Base-by-base conservation (phyloP, 2,113 vertebrate genomes). In the Otis tarda region DNA sequence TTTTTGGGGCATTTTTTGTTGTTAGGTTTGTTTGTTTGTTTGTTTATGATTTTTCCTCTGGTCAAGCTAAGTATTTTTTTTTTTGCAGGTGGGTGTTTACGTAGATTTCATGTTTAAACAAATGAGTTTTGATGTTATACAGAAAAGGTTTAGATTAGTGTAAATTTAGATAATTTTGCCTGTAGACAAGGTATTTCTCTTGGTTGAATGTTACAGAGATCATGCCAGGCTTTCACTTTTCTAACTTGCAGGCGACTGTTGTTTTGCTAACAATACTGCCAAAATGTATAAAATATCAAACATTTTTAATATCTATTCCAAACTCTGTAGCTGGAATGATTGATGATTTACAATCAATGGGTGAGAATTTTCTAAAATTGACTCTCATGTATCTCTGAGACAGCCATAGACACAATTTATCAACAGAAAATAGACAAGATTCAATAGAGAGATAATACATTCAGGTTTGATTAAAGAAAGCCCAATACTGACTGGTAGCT, bases 341-440 rank as follows among this genome's bases (percentile, higher is more conserved):
- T 87, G 61, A 75, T 86, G 77, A 56, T 60, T 39, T 30, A 12
- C 53, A 92, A 82, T 43, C 61, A 60, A 50, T 12, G n/a, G 25
- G 7, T 33, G 60, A 84, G 86, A 75, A 65, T 94, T 82, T 95
- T 94, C 65, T 82, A 68, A 91, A 90, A 71, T 10, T 87, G 19
- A 52, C 69, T 92, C 61, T 92, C 65, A 11, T 75, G 59, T 78
- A 39, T 84, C 73, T 92, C 56, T 75, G 49, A 89, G 68, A 83
- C 56, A 67, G 41, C 74, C 41, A 35, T 23, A 59, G 56, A 18
- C 35, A 60, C 39, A 82, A 71, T 93, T 83, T 71, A 87, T 78
- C 60, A 93, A 57, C 33, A 71, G 11, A 89, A 93, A 86, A 79
- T 83, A 77, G 59, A 21, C 25, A 52, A 67, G 47, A 70, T 88